A percentile compares a stretch with the other conserved stretches of the same genome.
phyloP scores from a whole-genome alignment of 2,113 vertebrate genomes.

The Prionailurus viverrinus region DNA sequence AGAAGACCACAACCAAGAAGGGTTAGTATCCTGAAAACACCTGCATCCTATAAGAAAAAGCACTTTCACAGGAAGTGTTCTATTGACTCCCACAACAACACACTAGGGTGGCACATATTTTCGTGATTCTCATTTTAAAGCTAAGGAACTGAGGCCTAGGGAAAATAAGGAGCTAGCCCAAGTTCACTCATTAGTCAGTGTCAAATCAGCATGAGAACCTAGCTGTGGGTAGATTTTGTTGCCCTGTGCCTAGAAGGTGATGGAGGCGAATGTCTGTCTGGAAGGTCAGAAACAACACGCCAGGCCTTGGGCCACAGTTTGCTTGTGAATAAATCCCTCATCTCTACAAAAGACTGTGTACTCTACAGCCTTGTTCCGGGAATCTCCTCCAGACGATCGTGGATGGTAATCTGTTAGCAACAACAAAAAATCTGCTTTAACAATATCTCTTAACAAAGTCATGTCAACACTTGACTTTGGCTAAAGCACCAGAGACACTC shows the following conservation, averaged over 20 bases:
- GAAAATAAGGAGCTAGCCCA: background rate
- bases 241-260: background rate
- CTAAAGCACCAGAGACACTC: slow-evolving; percentile 58
- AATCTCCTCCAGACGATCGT: background rate
- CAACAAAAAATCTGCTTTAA: background rate
- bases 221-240: background rate
- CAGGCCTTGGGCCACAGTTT: background rate
- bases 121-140: background rate
- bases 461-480: slow-evolving; percentile 33
- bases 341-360: background rate
- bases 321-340: background rate
- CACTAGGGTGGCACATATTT: background rate
- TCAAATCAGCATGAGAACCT: background rate
- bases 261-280: background rate
- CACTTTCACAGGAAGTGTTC: background rate
- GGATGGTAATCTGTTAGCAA: background rate
- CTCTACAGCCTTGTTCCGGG: background rate
- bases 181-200: background rate
- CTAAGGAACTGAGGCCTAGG: background rate
- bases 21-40: background rate
- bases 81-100: background rate
- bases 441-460: background rate
- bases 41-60: background rate
- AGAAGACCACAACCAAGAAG: background rate
- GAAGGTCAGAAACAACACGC: background rate